Percentiles rank a stretch among this genome's conserved stretches.
These are phyloP conservation scores for Trachelipus rathkii DNA, from an alignment of 1,140 invertebrate species.

Conservation along the genomic window DNA sequence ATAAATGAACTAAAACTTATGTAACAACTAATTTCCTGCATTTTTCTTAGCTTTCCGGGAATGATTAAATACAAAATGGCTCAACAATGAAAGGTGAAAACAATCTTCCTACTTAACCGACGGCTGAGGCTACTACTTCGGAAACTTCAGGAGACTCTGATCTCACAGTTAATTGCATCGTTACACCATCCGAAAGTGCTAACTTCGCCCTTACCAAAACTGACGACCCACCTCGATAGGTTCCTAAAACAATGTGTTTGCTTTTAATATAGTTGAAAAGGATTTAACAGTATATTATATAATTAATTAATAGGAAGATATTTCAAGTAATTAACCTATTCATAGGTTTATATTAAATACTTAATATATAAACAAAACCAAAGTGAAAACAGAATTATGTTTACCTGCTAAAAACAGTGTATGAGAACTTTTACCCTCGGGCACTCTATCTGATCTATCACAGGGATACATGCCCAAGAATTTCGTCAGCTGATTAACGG, in stretches of 20 bases:
- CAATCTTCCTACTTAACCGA: slow-evolving; percentile 60
- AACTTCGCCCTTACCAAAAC: slow-evolving; percentile 81
- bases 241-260: slow-evolving; percentile 55
- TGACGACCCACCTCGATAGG: slow-evolving; percentile 83
- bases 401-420: slow-evolving; percentile 71
- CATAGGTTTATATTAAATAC: too few relatives aligned
- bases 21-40: too few relatives aligned
- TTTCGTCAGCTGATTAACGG: slow-evolving; percentile 77
- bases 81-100: too few relatives aligned
- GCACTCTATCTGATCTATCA: slow-evolving; percentile 78
- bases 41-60: too few relatives aligned
- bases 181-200: slow-evolving; percentile 68
- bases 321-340: too few relatives aligned
- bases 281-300: too few relatives aligned
- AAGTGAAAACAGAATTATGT: too few relatives aligned
- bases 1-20: too few relatives aligned
- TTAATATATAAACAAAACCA: too few relatives aligned
- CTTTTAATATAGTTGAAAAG: too few relatives aligned
- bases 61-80: too few relatives aligned
- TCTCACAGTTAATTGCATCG: slow-evolving; percentile 66
- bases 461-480: slow-evolving; percentile 85
- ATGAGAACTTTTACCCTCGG: slow-evolving; percentile 76
- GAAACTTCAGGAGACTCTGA: slow-evolving; percentile 60
- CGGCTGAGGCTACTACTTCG: slow-evolving; percentile 77
- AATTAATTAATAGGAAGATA: too few relatives aligned